Percentiles rank a stretch among this genome's conserved stretches.
Conservation (phyloP, 1,140 invertebrate species). For the Wiebesia pumilae region DNA sequence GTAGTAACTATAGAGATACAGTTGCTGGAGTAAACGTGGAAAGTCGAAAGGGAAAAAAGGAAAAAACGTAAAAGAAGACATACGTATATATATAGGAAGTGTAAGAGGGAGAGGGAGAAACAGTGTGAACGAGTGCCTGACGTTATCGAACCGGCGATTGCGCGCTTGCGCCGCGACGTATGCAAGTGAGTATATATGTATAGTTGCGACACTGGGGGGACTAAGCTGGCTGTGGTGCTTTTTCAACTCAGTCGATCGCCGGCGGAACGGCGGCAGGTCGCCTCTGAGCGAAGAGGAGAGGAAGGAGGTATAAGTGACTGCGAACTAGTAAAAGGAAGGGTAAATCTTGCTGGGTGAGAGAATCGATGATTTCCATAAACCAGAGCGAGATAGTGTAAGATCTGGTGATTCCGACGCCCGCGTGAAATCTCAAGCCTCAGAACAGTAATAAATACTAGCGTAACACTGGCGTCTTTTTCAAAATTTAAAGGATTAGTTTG, state of each 20-base stretch:
- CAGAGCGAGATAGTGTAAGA: background rate
- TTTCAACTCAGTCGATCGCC: conserved; percentile 50
- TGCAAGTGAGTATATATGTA: background rate
- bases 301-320: background rate
- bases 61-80: conserved; percentile 35
- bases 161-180: conserved; percentile 48
- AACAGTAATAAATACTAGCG: background rate
- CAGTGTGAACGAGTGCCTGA: conserved; percentile 16
- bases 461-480: background rate
- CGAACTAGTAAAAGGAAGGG: background rate
- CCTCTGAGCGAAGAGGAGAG: conserved; percentile 5
- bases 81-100: conserved; percentile 1
- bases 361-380: background rate
- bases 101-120: background rate
- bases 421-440: background rate
- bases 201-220: conserved; percentile 21
- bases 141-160: conserved; percentile 54
- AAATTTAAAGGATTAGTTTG: background rate
- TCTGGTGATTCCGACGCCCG: conserved; percentile 55
- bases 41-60: conserved; percentile 50
- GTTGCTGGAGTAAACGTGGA: background rate
- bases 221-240: conserved; percentile 35
- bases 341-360: conserved; percentile 11
- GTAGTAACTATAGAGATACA: background rate
- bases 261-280: conserved; percentile 39